phyloP scores from a whole-genome alignment of 2,888 invertebrate species.

The Orchesella flavescens region DNA sequence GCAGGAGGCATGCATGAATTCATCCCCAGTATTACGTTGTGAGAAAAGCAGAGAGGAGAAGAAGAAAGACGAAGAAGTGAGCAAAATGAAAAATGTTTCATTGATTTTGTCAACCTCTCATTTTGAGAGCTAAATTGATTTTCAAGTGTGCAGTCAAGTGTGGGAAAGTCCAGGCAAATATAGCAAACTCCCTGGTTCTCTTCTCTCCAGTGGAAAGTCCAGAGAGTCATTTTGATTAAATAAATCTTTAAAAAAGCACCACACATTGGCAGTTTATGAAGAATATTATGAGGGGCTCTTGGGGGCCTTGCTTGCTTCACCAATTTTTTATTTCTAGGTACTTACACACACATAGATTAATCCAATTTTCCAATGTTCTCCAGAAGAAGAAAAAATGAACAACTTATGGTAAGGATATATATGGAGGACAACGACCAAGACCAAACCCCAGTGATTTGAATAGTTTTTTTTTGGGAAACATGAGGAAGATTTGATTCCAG shows the following conservation, averaged over 20 bases:
- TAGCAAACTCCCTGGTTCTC: neutral
- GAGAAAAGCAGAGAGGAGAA: neutral
- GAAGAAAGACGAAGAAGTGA: neutral
- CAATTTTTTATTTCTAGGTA: too few species aligned
- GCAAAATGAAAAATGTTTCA: conserved; percentile 69
- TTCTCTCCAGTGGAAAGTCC: neutral
- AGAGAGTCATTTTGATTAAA: conserved; percentile 45
- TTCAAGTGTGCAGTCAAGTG: conserved; percentile 65
- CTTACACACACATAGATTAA: neutral
- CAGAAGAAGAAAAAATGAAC: too few species aligned
- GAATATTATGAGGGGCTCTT: neutral
- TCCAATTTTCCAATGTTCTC: conserved; percentile 1
- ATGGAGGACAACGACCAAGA: too few species aligned
- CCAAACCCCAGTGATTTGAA: too few species aligned
- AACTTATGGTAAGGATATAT: too few species aligned
- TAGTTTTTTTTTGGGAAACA: neutral
- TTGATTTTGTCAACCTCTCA: conserved; percentile 67
- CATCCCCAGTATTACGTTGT: too few species aligned
- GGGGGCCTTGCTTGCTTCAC: too few species aligned
- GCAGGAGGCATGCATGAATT: neutral
- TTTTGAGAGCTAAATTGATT: conserved; percentile 71
- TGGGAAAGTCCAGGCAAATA: neutral
- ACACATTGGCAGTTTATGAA: conserved; percentile 17
- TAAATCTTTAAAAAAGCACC: conserved; percentile 39
- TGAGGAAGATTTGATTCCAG: neutral